Conservation (phyloP, 2,888 invertebrate species). For the Bugulina stolonifera region DNA sequence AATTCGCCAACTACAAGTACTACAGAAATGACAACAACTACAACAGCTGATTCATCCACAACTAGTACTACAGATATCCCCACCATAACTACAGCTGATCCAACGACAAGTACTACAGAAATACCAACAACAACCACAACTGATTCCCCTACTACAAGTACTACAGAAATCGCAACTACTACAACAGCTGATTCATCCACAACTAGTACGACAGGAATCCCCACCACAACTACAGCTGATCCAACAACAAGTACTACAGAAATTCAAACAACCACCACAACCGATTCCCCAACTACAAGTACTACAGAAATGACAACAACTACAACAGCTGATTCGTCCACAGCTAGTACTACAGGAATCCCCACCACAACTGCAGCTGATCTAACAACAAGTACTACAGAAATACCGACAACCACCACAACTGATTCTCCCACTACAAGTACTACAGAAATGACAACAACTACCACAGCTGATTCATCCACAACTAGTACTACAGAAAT, state of each 20-base stretch:
- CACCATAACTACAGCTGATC: conserved; percentile 22
- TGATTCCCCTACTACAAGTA: conserved; percentile 22
- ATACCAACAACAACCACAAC: conserved; percentile 27
- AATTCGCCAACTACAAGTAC: background rate
- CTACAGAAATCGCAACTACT: conserved; percentile 25
- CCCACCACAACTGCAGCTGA: background rate
- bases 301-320: background rate
- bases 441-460: background rate
- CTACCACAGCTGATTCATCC: background rate
- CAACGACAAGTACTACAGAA: conserved; percentile 24
- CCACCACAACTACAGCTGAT: background rate
- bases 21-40: conserved; percentile 24
- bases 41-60: conserved; percentile 8
- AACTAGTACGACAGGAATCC: conserved; percentile 4
- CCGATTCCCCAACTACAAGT: background rate
- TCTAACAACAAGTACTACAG: background rate
- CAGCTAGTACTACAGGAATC: background rate
- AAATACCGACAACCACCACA: background rate
- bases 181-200: conserved; percentile 17
- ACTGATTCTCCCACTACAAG: background rate
- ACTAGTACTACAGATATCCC: conserved; percentile 25
- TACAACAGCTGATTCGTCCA: background rate
- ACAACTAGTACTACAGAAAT: background rate
- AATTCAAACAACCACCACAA: background rate
- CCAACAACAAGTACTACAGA: background rate